phyloP scores from a whole-genome alignment of 2,888 invertebrate species.

The Tupiocoris notatus region DNA sequence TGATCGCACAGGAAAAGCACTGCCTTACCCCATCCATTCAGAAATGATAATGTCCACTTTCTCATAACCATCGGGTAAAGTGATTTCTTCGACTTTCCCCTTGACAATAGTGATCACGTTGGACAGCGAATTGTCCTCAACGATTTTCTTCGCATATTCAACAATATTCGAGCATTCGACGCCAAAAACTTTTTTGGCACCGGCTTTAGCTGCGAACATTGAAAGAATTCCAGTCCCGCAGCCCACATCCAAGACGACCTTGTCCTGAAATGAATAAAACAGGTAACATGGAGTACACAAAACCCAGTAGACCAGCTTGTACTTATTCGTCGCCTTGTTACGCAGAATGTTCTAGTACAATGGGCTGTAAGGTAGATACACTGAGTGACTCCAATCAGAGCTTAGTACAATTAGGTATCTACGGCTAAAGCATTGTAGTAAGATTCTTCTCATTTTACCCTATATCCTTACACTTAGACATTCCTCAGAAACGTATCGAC shows the following conservation, averaged over 20 bases:
- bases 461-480: too few species aligned
- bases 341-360: too few species aligned
- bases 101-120: slow-evolving; percentile 81
- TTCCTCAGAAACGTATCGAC: too few species aligned
- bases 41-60: slow-evolving; percentile 90
- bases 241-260: slow-evolving; percentile 93
- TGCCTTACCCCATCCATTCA: slow-evolving; percentile 65
- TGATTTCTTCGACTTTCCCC: slow-evolving; percentile 61
- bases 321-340: too few species aligned
- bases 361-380: too few species aligned
- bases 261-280: slow-evolving; percentile 57
- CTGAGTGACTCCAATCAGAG: too few species aligned
- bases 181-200: slow-evolving; percentile 91
- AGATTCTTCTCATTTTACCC: too few species aligned
- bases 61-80: slow-evolving; percentile 63
- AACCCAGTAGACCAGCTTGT: too few species aligned
- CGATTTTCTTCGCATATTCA: slow-evolving; percentile 92
- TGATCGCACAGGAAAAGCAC: too few species aligned
- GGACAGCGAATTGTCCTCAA: slow-evolving; percentile 78
- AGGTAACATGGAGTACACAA: too few species aligned
- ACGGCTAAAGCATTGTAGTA: too few species aligned
- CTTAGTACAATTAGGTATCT: too few species aligned
- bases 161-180: slow-evolving; percentile 99
- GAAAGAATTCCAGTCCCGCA: slow-evolving; percentile 98
- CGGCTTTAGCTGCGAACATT: slow-evolving; percentile 99